These are phyloP conservation scores for Actinia equina DNA, from an alignment of 64 coral and sea anemone species.

Conservation along the genomic window DNA sequence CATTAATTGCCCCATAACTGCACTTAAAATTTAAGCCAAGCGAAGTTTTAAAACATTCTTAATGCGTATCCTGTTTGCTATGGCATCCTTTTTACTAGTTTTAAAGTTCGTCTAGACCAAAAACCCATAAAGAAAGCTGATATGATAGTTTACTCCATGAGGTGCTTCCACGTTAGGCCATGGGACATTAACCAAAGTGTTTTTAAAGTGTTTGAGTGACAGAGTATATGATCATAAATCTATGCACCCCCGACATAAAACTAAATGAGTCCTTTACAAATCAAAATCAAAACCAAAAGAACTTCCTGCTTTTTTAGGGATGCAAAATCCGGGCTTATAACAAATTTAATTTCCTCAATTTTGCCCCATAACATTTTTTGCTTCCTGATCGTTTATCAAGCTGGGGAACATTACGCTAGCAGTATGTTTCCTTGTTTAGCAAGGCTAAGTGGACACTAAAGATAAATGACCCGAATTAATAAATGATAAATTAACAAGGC, in stretches of 20 bases:
- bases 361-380: neutral
- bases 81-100: neutral
- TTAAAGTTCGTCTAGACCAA: neutral
- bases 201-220: neutral
- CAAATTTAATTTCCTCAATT: neutral
- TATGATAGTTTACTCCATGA: neutral
- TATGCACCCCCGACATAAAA: neutral
- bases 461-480: neutral
- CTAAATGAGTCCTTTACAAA: neutral
- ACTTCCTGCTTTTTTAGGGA: neutral
- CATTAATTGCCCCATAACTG: neutral
- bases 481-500: neutral
- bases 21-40: neutral
- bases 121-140: neutral
- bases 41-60: neutral
- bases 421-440: neutral
- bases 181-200: neutral
- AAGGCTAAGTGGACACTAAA: neutral
- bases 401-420: neutral
- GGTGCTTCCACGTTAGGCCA: neutral
- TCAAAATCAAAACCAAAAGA: neutral
- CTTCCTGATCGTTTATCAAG: conserved; percentile 3
- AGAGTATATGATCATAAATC: neutral
- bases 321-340: neutral
- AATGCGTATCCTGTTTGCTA: neutral